Evolutionary conservation across 2,888 invertebrate species (phyloP).

Genomic region (Tortrix viridana): DNA sequence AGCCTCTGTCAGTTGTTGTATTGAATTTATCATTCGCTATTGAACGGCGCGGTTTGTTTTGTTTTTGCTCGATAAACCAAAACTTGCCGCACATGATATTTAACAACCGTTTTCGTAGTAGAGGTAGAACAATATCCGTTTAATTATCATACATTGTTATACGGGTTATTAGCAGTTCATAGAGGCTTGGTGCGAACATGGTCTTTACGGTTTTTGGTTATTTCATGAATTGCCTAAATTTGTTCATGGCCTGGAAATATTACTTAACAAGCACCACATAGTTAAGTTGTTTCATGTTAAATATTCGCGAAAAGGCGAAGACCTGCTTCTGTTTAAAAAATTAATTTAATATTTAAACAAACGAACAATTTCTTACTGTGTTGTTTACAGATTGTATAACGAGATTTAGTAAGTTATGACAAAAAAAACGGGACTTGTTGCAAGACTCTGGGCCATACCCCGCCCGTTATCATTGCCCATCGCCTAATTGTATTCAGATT

Average conservation of each 20-base stretch:
- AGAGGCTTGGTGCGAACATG: too few relatives aligned
- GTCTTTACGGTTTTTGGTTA: too few relatives aligned
- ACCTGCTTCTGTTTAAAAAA: too few relatives aligned
- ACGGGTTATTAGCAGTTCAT: too few relatives aligned
- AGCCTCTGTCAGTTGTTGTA: constrained; percentile 16
- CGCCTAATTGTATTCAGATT: constrained; percentile 81
- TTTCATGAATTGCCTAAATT: too few relatives aligned
- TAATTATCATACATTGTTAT: not conserved
- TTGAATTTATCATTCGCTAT: constrained; percentile 26
- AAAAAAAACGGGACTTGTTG: constrained; percentile 63
- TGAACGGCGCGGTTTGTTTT: not conserved
- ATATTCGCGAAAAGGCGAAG: not conserved
- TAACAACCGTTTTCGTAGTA: not conserved
- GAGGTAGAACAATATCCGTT: too few relatives aligned
- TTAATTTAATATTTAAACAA: too few relatives aligned
- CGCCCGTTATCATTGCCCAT: constrained; percentile 63
- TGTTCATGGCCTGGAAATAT: too few relatives aligned
- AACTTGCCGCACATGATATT: not conserved
- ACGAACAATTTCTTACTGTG: too few relatives aligned
- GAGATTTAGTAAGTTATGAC: not conserved
- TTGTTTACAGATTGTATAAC: too few relatives aligned
- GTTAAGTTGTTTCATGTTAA: not conserved
- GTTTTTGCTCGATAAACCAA: not conserved
- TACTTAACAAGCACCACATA: too few relatives aligned
- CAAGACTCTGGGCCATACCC: constrained; percentile 48